These are phyloP conservation scores for Recurvirostra avosetta DNA, from an alignment of 2,113 vertebrate species.

Conservation along the genomic window DNA sequence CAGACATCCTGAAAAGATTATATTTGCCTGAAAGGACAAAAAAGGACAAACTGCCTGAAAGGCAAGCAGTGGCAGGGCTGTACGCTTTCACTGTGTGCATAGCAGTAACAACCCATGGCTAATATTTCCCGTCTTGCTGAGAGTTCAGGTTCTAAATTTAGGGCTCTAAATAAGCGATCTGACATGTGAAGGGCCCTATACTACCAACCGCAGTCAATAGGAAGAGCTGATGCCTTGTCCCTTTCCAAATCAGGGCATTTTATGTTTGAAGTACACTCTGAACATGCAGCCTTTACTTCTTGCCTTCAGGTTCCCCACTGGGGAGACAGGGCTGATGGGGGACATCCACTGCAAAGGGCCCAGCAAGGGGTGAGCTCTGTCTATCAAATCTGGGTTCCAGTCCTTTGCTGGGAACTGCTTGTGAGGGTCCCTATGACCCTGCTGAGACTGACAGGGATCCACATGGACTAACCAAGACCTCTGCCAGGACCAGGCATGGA, in stretches of 20 bases:
- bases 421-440: neutral
- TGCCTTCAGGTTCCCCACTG: neutral
- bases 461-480: neutral
- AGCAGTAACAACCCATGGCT: neutral
- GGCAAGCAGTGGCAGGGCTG: neutral
- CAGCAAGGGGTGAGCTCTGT: neutral
- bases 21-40: neutral
- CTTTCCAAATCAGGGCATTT: neutral
- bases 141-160: neutral
- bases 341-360: neutral
- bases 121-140: neutral
- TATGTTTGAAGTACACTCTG: neutral
- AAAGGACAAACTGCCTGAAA: neutral
- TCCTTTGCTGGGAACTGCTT: neutral
- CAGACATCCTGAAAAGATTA: neutral
- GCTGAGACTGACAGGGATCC: fast-evolving
- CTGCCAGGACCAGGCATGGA: neutral
- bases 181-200: neutral
- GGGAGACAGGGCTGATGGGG: neutral
- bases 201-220: neutral
- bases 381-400: neutral
- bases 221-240: neutral
- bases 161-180: neutral
- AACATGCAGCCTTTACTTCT: neutral
- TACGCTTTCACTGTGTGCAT: fast-evolving